A percentile compares a stretch with the other conserved stretches of the same genome.
Conservation (phyloP, 2,888 invertebrate genomes). For the Andrena minutula region DNA sequence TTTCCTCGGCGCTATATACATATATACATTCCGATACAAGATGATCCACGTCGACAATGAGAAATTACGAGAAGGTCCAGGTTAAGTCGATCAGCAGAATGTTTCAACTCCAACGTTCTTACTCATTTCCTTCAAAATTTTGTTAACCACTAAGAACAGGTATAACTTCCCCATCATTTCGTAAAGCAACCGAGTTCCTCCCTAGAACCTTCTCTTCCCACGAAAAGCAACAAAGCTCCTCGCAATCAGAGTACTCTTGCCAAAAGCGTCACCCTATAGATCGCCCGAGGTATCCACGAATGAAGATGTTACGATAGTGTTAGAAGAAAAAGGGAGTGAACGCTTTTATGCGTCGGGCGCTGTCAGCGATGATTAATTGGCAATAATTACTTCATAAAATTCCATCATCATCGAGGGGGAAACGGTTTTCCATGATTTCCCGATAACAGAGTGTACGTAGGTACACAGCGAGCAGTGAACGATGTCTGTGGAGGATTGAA, state of each 20-base stretch:
- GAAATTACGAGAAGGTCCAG: slow-evolving; percentile 47
- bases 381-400: not conserved
- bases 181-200: too few relatives aligned
- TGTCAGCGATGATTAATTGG: not conserved
- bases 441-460: not conserved
- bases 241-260: not conserved
- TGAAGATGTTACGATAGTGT: not conserved
- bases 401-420: not conserved
- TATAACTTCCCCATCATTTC: too few relatives aligned
- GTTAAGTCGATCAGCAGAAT: slow-evolving; percentile 15
- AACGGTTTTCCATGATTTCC: not conserved
- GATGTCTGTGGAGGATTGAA: not conserved
- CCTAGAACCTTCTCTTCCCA: not conserved
- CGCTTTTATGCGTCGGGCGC: not conserved
- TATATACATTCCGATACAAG: slow-evolving; percentile 44
- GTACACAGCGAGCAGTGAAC: not conserved
- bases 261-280: not conserved
- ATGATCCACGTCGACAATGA: slow-evolving; percentile 53
- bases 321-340: not conserved
- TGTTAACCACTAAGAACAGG: too few relatives aligned
- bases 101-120: not conserved
- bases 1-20: not conserved
- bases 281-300: too few relatives aligned
- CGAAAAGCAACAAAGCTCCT: not conserved
- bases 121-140: not conserved